Evolutionary conservation across 2,113 vertebrate species (phyloP).

Genomic region (Hippolais icterina): DNA sequence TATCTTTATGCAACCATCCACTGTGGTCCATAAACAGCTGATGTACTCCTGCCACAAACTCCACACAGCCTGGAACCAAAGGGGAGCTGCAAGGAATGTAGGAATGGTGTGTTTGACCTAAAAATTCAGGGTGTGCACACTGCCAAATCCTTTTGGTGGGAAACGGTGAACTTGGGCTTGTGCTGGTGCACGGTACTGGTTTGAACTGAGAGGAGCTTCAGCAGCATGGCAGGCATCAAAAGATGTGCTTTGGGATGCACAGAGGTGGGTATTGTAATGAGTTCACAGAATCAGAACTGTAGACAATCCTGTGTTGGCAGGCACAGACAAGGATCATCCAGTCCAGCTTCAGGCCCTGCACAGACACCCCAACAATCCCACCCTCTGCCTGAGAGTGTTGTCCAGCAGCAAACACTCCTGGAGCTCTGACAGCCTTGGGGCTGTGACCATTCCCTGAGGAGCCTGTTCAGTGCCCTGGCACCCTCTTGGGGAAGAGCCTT

Average conservation of each 20-base stretch:
- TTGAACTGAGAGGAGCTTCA: not conserved
- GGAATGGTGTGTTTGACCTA: not conserved
- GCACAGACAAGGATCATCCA: not conserved
- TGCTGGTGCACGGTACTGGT: not conserved
- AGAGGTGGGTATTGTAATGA: not conserved
- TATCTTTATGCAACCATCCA: not conserved
- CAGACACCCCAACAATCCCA: not conserved
- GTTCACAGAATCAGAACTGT: not conserved
- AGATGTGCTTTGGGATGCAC: not conserved
- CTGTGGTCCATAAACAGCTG: not conserved
- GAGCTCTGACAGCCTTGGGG: not conserved
- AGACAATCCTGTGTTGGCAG: not conserved
- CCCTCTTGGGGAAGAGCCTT: not conserved
- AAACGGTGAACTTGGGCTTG: not conserved
- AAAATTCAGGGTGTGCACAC: not conserved
- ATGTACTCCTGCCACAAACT: not conserved
- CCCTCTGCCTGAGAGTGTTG: not conserved
- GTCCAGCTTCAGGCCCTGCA: not conserved
- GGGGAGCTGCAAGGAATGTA: not conserved
- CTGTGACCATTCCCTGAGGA: not conserved
- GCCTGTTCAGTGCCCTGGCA: rapidly evolving
- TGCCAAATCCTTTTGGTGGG: not conserved
- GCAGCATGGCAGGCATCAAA: not conserved
- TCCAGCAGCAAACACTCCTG: rapidly evolving
- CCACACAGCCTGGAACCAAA: not conserved